Percentiles rank a stretch among this genome's conserved stretches.
Evolutionary conservation across 2,888 invertebrate genomes (phyloP).

Genomic region (Agrypnus murinus): DNA sequence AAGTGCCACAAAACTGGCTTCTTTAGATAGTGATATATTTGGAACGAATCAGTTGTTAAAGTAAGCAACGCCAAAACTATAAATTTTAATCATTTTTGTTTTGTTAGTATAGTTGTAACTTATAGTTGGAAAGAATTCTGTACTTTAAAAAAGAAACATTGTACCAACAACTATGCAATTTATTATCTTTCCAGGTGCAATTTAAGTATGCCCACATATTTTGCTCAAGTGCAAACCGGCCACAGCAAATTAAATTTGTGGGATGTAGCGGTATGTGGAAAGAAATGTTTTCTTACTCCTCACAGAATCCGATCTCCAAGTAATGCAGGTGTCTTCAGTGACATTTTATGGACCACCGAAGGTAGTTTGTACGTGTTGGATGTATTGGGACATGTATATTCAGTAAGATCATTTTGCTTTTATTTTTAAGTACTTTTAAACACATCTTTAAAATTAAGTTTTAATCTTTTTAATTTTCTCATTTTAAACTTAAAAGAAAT

Average conservation of each 20-base stretch:
- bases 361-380: slow-evolving; percentile 65
- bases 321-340: slow-evolving; percentile 57
- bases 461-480: no score
- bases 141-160: no score
- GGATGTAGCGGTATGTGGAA: slow-evolving; percentile 67
- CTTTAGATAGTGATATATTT: slow-evolving; percentile 56
- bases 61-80: slow-evolving; percentile 54
- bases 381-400: slow-evolving; percentile 62
- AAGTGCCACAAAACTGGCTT: slow-evolving; percentile 70
- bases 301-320: slow-evolving; percentile 58
- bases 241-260: slow-evolving; percentile 63
- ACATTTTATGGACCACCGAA: slow-evolving; percentile 65
- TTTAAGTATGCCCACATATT: slow-evolving; percentile 59
- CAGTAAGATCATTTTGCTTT: no score
- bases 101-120: no score
- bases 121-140: no score
- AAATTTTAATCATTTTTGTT: no score
- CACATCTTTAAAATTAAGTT: no score
- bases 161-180: neutral
- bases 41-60: slow-evolving; percentile 60
- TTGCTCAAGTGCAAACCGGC: slow-evolving; percentile 62
- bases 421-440: no score
- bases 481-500: no score
- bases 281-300: slow-evolving; percentile 62
- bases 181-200: slow-evolving; percentile 59